These are phyloP conservation scores for Pilophorus perplexus DNA, from an alignment of 2,888 invertebrate genomes.

Conservation along the genomic window DNA sequence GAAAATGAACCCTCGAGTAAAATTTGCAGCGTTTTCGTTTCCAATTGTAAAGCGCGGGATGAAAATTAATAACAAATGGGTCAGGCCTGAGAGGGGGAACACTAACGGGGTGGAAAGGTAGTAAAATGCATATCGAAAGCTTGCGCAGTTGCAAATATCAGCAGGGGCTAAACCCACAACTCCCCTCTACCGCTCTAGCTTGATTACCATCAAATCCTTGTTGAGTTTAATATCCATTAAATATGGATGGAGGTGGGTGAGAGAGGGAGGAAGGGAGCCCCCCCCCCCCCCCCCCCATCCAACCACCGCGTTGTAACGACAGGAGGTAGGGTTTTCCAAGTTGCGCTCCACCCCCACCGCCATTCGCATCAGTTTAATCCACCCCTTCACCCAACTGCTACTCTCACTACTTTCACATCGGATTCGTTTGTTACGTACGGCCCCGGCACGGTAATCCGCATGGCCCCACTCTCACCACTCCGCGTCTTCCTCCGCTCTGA, in stretches of 20 bases:
- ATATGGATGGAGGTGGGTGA: constrained; percentile 14
- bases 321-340: constrained; percentile 11
- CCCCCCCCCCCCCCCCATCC: too few species aligned
- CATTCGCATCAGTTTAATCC: background rate
- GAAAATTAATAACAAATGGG: too few species aligned
- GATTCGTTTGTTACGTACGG: background rate
- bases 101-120: too few species aligned
- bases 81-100: too few species aligned
- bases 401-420: constrained; percentile 12
- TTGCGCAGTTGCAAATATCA: constrained; percentile 36
- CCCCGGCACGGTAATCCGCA: background rate
- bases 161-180: background rate
- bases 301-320: constrained; percentile 11
- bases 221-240: constrained; percentile 38
- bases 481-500: background rate
- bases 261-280: background rate
- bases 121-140: constrained; percentile 36
- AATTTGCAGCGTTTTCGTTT: too few species aligned
- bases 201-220: constrained; percentile 37
- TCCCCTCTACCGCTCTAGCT: background rate
- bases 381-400: background rate
- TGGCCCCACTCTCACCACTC: background rate
- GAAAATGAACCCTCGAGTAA: too few species aligned
- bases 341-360: background rate
- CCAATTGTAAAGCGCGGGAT: too few species aligned